Evolutionary conservation across 2,113 vertebrate species (phyloP).

Genomic region (Turnix velox): DNA sequence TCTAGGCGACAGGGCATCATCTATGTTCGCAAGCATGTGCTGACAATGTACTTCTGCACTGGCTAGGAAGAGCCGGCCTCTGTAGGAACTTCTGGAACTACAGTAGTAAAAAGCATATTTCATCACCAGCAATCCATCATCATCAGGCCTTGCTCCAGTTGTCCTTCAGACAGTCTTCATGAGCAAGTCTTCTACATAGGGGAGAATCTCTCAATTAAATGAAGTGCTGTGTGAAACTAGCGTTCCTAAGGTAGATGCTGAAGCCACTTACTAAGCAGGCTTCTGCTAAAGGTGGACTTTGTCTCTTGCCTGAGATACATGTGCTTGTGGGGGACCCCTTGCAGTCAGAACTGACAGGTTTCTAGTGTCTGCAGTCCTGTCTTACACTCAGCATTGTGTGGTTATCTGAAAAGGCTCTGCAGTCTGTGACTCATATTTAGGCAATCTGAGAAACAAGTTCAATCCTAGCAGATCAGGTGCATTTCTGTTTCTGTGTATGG

Average conservation of each 20-base stretch:
- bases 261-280: neutral
- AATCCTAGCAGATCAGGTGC: neutral
- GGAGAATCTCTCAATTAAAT: neutral
- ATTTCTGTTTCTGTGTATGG: neutral
- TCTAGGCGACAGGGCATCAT: neutral
- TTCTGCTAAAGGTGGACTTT: neutral
- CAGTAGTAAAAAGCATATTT: neutral
- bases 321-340: neutral
- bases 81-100: neutral
- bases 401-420: too few species aligned
- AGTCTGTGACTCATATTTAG: neutral
- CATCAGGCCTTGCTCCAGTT: neutral
- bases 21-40: neutral
- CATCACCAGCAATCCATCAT: neutral
- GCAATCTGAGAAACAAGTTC: neutral
- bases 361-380: neutral
- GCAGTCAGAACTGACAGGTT: neutral
- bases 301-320: neutral
- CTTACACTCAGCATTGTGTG: neutral
- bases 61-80: neutral
- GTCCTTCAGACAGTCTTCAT: neutral
- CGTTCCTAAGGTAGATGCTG: neutral
- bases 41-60: neutral
- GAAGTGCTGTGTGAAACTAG: neutral
- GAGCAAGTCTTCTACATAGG: neutral